A percentile compares a stretch with the other conserved stretches of the same genome.
phyloP scores from a whole-genome alignment of 2,888 invertebrate genomes.

The Thyatira batis region DNA sequence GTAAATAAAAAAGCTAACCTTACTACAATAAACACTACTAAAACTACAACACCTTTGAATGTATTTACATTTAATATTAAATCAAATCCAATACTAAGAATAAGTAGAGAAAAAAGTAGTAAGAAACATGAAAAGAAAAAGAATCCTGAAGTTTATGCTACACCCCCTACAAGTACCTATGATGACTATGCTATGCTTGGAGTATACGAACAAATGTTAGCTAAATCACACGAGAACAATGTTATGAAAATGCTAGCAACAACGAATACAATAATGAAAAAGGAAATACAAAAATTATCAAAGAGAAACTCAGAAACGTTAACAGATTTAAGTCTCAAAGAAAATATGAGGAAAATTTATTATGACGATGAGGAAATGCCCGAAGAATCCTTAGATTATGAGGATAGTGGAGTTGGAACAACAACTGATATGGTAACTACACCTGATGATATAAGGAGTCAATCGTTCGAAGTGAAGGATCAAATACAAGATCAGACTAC shows the following conservation, averaged over 20 bases:
- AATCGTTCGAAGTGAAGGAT: conserved; percentile 2
- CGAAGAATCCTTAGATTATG: conserved; percentile 12
- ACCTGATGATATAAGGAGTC: not conserved
- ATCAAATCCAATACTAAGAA: not conserved
- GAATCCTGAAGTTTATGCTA: conserved; percentile 5
- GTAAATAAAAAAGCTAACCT: conserved; percentile 17
- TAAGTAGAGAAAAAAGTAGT: not conserved
- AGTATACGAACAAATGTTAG: conserved; percentile 49
- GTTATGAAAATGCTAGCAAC: conserved; percentile 40
- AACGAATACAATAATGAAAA: conserved; percentile 13
- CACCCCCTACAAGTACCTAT: conserved; percentile 22
- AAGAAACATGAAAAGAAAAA: conserved; percentile 10
- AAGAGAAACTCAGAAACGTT: conserved; percentile 37
- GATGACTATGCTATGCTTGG: conserved; percentile 54
- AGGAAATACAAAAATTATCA: conserved; percentile 17
- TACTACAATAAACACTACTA: conserved; percentile 9
- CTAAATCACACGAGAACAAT: conserved; percentile 50
- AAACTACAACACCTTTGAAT: not conserved
- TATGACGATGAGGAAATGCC: conserved; percentile 34
- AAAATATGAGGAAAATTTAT: conserved; percentile 26
- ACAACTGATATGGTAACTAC: not conserved
- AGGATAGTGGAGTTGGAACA: not conserved
- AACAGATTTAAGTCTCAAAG: conserved; percentile 29
- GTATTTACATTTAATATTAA: not conserved
- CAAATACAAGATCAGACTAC: not conserved